Conservation (phyloP, 2,113 vertebrate species). For the Seriola aureovittata region DNA sequence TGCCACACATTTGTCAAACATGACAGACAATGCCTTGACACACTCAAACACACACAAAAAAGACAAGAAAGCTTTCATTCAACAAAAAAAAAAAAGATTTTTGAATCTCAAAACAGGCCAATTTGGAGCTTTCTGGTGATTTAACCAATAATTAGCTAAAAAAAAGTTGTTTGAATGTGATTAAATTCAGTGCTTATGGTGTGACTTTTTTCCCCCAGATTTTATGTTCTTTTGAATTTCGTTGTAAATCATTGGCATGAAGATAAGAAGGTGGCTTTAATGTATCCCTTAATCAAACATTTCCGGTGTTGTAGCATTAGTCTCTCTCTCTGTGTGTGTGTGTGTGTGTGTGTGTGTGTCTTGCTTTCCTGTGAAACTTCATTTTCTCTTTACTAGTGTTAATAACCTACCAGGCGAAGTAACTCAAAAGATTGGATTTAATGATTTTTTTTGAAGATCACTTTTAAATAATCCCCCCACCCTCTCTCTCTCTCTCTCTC, state of each 20-base stretch:
- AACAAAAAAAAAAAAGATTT: background rate
- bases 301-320: background rate
- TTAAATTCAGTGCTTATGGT: background rate
- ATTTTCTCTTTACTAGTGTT: background rate
- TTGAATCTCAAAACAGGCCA: background rate
- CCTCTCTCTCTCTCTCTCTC: too few relatives aligned
- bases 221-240: background rate
- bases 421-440: background rate
- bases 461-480: too few relatives aligned
- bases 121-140: background rate
- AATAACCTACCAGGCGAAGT: slow-evolving; percentile 8
- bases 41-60: background rate
- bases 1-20: background rate
- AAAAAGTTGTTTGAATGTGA: background rate
- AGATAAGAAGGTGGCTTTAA: background rate
- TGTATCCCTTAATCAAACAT: background rate
- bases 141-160: background rate
- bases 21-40: background rate
- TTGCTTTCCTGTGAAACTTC: background rate
- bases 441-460: background rate
- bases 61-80: background rate
- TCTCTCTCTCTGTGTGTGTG: background rate
- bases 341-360: background rate
- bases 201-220: background rate
- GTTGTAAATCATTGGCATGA: background rate